phyloP scores from a whole-genome alignment of 2,888 invertebrate species.

The Calameuta filiformis region DNA sequence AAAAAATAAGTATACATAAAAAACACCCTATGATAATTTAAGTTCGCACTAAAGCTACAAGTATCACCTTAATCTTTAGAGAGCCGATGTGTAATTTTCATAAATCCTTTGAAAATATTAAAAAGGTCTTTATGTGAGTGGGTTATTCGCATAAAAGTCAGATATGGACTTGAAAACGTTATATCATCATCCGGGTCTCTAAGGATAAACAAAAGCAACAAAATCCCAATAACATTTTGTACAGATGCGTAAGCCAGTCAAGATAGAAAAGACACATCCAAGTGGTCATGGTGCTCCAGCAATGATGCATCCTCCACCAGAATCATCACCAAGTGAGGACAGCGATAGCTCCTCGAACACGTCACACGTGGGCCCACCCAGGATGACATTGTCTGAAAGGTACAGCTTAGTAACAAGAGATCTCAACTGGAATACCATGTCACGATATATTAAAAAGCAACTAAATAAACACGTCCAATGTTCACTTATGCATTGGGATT shows the following conservation, averaged over 20 bases:
- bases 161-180: not conserved
- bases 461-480: not conserved
- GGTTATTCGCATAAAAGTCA: not conserved
- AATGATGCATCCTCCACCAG: slow-evolving; percentile 61
- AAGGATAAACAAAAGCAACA: not conserved
- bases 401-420: slow-evolving; percentile 24
- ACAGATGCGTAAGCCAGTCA: slow-evolving; percentile 61
- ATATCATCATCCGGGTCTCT: not conserved
- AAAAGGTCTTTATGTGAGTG: not conserved
- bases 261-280: slow-evolving; percentile 59
- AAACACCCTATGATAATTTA: not conserved
- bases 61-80: not conserved
- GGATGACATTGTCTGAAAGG: slow-evolving; percentile 83
- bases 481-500: not conserved
- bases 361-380: slow-evolving; percentile 71
- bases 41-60: not conserved
- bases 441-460: not conserved
- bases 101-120: not conserved
- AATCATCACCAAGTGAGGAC: slow-evolving; percentile 73
- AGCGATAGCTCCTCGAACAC: slow-evolving; percentile 70
- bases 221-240: slow-evolving; percentile 9
- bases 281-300: slow-evolving; percentile 48
- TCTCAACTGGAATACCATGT: not conserved
- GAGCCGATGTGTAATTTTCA: not conserved
- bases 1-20: not conserved